Percentiles rank a stretch among this genome's conserved stretches.
Conservation (phyloP, 2,113 vertebrate genomes). For the Carassius gibelio region DNA sequence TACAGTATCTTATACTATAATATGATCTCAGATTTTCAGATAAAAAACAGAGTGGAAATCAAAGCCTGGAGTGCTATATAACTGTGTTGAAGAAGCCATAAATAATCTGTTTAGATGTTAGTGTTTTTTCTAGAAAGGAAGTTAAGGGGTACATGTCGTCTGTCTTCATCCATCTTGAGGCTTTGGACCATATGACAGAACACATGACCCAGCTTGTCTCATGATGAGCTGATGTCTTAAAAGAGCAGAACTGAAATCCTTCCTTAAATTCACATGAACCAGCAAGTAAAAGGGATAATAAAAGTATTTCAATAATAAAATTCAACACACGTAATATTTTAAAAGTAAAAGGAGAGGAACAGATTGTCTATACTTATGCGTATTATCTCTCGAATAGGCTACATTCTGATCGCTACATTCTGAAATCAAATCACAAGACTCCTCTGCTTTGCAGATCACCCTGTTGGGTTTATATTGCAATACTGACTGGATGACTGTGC, state of each 20-base stretch:
- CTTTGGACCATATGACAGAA: constrained; percentile 25
- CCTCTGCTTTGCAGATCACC: background rate
- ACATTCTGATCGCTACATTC: background rate
- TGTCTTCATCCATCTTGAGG: constrained; percentile 28
- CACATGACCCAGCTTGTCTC: constrained; percentile 10
- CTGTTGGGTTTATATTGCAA: background rate
- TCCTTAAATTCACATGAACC: background rate
- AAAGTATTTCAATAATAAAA: background rate
- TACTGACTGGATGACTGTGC: constrained; percentile 7
- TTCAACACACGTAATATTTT: background rate
- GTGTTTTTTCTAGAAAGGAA: background rate
- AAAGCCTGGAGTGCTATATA: constrained; percentile 7
- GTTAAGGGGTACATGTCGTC: background rate
- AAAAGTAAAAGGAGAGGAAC: background rate
- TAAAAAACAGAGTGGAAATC: background rate
- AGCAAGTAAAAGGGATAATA: background rate
- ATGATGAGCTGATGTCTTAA: constrained; percentile 19
- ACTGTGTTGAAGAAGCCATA: background rate
- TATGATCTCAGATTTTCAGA: background rate
- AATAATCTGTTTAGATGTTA: constrained; percentile 2
- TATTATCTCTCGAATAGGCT: background rate
- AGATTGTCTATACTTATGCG: background rate
- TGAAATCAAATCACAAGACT: background rate
- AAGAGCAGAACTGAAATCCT: background rate
- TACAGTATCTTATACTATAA: background rate